Conservation (phyloP, 2,113 vertebrate genomes). For the Alosa alosa region DNA sequence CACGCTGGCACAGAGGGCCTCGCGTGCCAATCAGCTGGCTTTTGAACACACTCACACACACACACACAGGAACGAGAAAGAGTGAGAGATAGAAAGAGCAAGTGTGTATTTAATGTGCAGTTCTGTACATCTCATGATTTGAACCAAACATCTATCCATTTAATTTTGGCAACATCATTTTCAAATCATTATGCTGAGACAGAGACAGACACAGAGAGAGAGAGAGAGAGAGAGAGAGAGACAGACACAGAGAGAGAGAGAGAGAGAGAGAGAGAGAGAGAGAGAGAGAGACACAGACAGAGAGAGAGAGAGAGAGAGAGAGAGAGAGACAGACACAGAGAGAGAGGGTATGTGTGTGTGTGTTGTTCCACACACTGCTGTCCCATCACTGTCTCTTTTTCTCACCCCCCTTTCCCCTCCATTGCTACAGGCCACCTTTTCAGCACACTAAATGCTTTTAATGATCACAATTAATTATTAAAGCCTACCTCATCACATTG, state of each 20-base stretch:
- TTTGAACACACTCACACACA: not conserved
- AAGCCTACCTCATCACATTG: not conserved
- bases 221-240: not conserved
- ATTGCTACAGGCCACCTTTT: not conserved
- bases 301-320: not conserved
- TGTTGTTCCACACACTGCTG: not conserved
- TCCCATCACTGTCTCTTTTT: not conserved
- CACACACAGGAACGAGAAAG: not conserved
- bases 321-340: too few species aligned
- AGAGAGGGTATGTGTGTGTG: too few species aligned
- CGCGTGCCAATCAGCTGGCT: not conserved
- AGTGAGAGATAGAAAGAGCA: not conserved
- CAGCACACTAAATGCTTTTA: slow-evolving; percentile 1
- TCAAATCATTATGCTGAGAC: too few species aligned
- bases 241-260: too few species aligned
- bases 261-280: not conserved
- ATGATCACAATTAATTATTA: slow-evolving; percentile 2
- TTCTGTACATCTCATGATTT: too few species aligned
- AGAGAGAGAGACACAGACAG: too few species aligned
- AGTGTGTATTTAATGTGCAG: not conserved
- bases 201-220: too few species aligned
- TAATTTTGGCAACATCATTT: too few species aligned
- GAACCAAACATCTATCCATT: too few species aligned
- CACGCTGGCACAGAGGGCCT: not conserved
- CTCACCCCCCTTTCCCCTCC: not conserved